These are phyloP conservation scores for Fratercula arctica DNA, from an alignment of 2,797 vertebrate species.

Conservation along the genomic window DNA sequence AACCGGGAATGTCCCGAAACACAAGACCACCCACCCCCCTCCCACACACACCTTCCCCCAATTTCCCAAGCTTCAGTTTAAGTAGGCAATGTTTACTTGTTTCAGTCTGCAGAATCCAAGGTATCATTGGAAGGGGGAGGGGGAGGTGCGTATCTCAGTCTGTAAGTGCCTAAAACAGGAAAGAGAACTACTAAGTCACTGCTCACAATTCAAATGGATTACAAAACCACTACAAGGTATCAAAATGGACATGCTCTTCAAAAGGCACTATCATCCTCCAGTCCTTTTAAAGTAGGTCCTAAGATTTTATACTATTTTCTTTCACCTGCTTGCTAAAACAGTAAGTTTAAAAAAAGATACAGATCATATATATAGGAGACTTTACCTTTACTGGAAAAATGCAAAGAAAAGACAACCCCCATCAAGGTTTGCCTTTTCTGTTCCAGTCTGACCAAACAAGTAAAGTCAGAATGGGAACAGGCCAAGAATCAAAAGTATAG, in stretches of 20 bases:
- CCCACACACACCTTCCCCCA: constrained; percentile 64
- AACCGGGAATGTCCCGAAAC: constrained; percentile 73
- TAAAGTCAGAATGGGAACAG: constrained; percentile 13
- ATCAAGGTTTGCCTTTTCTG: background rate
- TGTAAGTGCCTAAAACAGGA: constrained; percentile 92
- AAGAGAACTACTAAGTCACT: constrained; percentile 82
- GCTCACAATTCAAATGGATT: constrained; percentile 67
- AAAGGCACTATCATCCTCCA: constrained; percentile 66
- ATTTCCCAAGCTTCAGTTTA: constrained; percentile 82
- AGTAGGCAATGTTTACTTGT: constrained; percentile 79
- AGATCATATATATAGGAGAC: background rate
- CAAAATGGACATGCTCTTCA: constrained; percentile 63
- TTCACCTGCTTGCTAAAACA: constrained; percentile 5
- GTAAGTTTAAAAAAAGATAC: background rate
- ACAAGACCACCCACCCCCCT: constrained; percentile 60
- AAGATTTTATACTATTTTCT: background rate
- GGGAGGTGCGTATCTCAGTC: constrained; percentile 90
- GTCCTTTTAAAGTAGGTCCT: constrained; percentile 16
- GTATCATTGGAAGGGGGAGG: constrained; percentile 88
- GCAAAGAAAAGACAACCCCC: background rate
- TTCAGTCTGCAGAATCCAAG: constrained; percentile 91
- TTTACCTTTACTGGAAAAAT: background rate
- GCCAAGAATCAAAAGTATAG: background rate
- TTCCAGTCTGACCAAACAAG: constrained; percentile 3
- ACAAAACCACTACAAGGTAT: constrained; percentile 72